Conservation (phyloP, 2,888 invertebrate species). For the Hypercompe scribonia region DNA sequence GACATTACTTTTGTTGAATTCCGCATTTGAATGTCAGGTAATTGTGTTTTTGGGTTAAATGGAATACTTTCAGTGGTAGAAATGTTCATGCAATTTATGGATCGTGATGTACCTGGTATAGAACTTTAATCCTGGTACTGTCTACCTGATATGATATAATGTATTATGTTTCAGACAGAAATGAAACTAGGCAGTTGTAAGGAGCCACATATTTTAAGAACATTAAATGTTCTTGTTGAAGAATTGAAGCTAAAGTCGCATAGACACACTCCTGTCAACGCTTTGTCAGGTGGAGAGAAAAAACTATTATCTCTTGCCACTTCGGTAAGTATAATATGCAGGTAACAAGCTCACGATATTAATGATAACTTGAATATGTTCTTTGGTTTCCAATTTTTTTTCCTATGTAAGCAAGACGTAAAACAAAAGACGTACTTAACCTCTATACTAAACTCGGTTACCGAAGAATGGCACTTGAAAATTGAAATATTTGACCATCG, state of each 20-base stretch:
- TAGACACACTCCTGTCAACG: slow-evolving; percentile 88
- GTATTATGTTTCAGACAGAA: slow-evolving; percentile 72
- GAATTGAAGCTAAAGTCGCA: slow-evolving; percentile 91
- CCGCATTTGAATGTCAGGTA: slow-evolving; percentile 37
- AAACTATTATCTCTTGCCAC: slow-evolving; percentile 94
- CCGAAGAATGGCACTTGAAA: no score
- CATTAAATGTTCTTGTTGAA: slow-evolving; percentile 76
- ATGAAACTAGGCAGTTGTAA: slow-evolving; percentile 75
- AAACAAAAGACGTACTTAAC: no score
- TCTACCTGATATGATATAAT: neutral
- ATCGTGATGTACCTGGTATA: neutral
- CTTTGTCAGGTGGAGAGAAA: slow-evolving; percentile 95
- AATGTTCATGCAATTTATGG: neutral
- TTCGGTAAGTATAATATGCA: slow-evolving; percentile 85
- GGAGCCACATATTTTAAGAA: slow-evolving; percentile 50
- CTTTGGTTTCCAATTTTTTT: no score
- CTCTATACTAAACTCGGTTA: no score
- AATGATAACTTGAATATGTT: no score
- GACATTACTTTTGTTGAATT: slow-evolving; percentile 13
- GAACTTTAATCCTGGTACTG: neutral
- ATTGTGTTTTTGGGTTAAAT: slow-evolving; percentile 2
- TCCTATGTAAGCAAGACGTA: no score
- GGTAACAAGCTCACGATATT: no score
- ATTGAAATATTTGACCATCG: no score
- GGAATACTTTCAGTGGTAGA: neutral